Base-by-base conservation (phyloP, 2,797 vertebrate genomes). In the Xenopus petersii region DNA sequence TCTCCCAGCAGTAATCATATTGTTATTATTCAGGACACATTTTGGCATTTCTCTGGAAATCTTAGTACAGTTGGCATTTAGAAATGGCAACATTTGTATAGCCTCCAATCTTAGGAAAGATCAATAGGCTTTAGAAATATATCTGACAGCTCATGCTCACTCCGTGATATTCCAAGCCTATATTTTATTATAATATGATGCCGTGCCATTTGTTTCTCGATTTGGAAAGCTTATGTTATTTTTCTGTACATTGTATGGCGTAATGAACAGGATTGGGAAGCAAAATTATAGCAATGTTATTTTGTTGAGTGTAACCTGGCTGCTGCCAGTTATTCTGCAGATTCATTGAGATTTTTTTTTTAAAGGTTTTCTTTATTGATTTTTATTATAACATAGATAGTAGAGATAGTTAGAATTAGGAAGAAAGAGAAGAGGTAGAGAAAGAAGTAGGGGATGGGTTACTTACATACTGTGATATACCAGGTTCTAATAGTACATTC, bases 1-100 rank as follows among this genome's bases (percentile, higher is more conserved):
- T 58, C 8, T 64, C 51, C 60, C 68, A 42, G 60, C 58, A 64
- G 62, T 63, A 73, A 64, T 73, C 70, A 73, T 73, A 54, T 67
- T 58, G 62, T 73, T 78, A 73, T 73, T 73, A 79, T 79, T 73
- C 76, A 59, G 54, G 71, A 49, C 76, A 79, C 76, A 74, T 33
- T 24, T 70, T 77, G 60, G 66, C 66, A 73, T 74, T 79, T 79
- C 71, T n/a, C 16, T 62, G 36, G 51, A 64, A 63, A 67, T 72
- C 58, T 26, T 58, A 73, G 58, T 64, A 62, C 70, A 74, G 69
- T 51, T 79, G 71, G 71, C 71, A 69, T 79, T 73, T 79, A 12
- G 71, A 79, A 79, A 64, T 73, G 76, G 71, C 76, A 70, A 70
- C 67, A 70, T 79, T 70, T 73, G 21, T 73, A 73, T 64, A 69